A percentile compares a stretch with the other conserved stretches of the same genome.
Conservation (phyloP, 2,113 vertebrate genomes). For the Acinonyx jubatus region DNA sequence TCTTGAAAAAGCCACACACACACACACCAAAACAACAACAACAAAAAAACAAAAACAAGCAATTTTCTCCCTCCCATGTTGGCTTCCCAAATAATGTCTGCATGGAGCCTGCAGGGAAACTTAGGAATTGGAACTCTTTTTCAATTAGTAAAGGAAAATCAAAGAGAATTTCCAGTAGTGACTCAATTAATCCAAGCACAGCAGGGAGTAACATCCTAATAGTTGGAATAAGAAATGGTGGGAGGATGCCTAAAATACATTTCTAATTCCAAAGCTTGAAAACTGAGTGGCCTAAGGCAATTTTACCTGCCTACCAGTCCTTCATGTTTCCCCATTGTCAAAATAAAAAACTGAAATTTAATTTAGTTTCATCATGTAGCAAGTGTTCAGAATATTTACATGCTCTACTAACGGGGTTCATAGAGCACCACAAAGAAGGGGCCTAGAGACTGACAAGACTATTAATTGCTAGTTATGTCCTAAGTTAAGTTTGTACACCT, state of each 20-base stretch:
- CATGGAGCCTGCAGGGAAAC: background rate
- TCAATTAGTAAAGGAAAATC: constrained; percentile 66
- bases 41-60: background rate
- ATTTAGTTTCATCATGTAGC: background rate
- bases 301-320: background rate
- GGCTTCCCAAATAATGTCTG: constrained; percentile 49
- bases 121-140: constrained; percentile 50
- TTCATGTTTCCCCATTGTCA: background rate
- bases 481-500: background rate
- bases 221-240: constrained; percentile 1
- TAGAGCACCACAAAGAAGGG: background rate
- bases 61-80: constrained; percentile 46
- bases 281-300: background rate
- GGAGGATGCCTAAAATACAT: background rate
- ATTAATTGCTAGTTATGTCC: constrained; percentile 23
- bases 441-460: background rate
- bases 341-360: background rate
- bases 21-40: too few species aligned
- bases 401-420: background rate
- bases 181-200: constrained; percentile 68
- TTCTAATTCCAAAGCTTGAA: constrained; percentile 11
- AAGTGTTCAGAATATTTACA: background rate
- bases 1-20: background rate
- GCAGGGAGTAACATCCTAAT: constrained; percentile 35
- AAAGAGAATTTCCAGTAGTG: constrained; percentile 65